Evolutionary conservation across 2,888 invertebrate genomes (phyloP).

Genomic region (Ectropis crepuscularia): DNA sequence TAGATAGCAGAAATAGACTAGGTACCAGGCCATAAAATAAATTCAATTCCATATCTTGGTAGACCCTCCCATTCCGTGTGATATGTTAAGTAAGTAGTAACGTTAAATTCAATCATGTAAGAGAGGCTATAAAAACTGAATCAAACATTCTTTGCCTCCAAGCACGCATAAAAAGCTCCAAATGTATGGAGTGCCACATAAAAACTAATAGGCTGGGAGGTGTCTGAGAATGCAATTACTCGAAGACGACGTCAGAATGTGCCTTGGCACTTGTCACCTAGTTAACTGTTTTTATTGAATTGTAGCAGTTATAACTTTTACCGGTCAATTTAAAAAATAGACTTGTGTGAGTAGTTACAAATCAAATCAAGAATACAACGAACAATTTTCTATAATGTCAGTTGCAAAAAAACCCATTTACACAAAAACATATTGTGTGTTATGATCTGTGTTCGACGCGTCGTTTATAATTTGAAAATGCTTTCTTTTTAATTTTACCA

Average conservation of each 20-base stretch:
- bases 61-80: conserved; percentile 1
- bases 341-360: too few relatives aligned
- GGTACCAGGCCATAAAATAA: background rate
- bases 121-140: conserved; percentile 26
- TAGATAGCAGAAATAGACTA: too few relatives aligned
- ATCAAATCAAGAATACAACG: too few relatives aligned
- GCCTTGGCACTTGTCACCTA: background rate
- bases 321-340: too few relatives aligned
- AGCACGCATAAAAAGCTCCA: conserved; percentile 28
- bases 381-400: too few relatives aligned
- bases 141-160: conserved; percentile 28
- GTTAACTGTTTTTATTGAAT: conserved; percentile 2
- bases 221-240: conserved; percentile 27
- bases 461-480: too few relatives aligned
- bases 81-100: conserved; percentile 22
- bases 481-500: too few relatives aligned
- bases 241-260: conserved; percentile 9
- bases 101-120: conserved; percentile 34
- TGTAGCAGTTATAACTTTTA: background rate
- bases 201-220: conserved; percentile 30
- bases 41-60: conserved; percentile 1
- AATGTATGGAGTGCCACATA: conserved; percentile 30
- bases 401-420: too few relatives aligned
- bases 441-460: too few relatives aligned
- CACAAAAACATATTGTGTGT: too few relatives aligned